phyloP scores from a whole-genome alignment of 2,797 vertebrate genomes.

The Melanotaenia pygmaea region DNA sequence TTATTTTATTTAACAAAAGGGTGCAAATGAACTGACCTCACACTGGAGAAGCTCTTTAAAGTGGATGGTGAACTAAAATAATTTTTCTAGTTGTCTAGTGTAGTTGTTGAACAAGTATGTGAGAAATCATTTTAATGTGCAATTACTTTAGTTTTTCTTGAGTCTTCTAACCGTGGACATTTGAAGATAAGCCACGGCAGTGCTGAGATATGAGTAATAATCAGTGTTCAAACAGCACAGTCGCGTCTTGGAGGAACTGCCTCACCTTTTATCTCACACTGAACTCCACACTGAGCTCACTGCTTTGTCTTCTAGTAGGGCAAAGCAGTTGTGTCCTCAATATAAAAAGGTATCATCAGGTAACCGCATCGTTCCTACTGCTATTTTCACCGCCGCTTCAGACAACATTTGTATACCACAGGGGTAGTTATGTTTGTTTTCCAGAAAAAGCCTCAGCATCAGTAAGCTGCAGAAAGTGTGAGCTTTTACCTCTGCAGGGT shows the following conservation, averaged over 20 bases:
- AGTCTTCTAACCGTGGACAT: constrained; percentile 16
- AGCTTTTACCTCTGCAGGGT: constrained; percentile 52
- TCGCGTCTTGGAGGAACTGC: constrained; percentile 21
- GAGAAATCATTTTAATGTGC: constrained; percentile 27
- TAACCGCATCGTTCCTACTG: constrained; percentile 45
- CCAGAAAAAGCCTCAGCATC: constrained; percentile 42
- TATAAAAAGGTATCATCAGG: constrained; percentile 45
- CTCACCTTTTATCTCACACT: constrained; percentile 47
- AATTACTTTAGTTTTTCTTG: constrained; percentile 10
- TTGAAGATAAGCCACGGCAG: constrained; percentile 21
- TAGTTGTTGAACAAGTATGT: background rate
- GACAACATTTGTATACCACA: constrained; percentile 52
- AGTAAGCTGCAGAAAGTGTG: constrained; percentile 40
- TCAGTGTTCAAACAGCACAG: constrained; percentile 40
- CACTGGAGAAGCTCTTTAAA: constrained; percentile 1
- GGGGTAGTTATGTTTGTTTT: constrained; percentile 60
- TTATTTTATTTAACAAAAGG: constrained; percentile 12
- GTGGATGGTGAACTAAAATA: background rate
- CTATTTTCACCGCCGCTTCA: constrained; percentile 54
- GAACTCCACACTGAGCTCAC: constrained; percentile 19
- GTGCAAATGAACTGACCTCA: constrained; percentile 11
- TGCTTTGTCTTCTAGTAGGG: constrained; percentile 25
- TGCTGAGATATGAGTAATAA: constrained; percentile 44
- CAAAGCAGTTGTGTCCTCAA: constrained; percentile 38
- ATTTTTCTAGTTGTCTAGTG: background rate